Percentiles rank a stretch among this genome's conserved stretches.
Conservation (phyloP, 1,140 invertebrate genomes). For the Drosophila bocqueti region DNA sequence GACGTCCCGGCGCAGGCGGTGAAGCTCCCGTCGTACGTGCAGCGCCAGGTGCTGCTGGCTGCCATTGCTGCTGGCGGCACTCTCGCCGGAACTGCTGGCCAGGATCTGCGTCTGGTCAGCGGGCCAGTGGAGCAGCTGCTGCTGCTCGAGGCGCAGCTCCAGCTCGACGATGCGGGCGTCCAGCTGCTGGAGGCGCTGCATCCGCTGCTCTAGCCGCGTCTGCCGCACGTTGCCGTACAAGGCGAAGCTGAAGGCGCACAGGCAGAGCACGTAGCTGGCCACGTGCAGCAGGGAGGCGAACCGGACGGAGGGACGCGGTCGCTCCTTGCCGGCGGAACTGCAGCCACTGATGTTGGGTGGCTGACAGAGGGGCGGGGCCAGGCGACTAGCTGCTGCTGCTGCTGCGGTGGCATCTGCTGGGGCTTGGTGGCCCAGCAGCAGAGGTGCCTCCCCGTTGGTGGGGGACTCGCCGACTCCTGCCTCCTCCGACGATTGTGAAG, state of each 20-base stretch:
- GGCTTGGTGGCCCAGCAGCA: slow-evolving; percentile 56
- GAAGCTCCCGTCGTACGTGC: slow-evolving; percentile 76
- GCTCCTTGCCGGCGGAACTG: slow-evolving; percentile 50
- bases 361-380: slow-evolving; percentile 61
- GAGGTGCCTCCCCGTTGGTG: slow-evolving; percentile 27
- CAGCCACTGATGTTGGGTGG: slow-evolving; percentile 30
- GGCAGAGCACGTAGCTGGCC: slow-evolving; percentile 78
- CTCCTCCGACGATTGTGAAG: slow-evolving; percentile 38
- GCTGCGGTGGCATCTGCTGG: slow-evolving; percentile 20
- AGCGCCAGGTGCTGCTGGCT: slow-evolving; percentile 38
- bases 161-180: slow-evolving; percentile 80
- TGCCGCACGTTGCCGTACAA: slow-evolving; percentile 79
- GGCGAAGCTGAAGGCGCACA: slow-evolving; percentile 79
- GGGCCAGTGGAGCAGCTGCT: slow-evolving; percentile 70
- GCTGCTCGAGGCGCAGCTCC: slow-evolving; percentile 74
- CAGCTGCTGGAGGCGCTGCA: slow-evolving; percentile 74
- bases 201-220: slow-evolving; percentile 71
- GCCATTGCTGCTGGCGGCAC: slow-evolving; percentile 30
- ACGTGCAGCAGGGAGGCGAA: slow-evolving; percentile 74
- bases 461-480: slow-evolving; percentile 13
- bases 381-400: slow-evolving; percentile 63
- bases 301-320: slow-evolving; percentile 55
- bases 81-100: slow-evolving; percentile 34
- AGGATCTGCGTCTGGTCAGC: slow-evolving; percentile 53
- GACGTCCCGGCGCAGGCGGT: slow-evolving; percentile 81